Evolutionary conservation across 2,888 invertebrate genomes (phyloP), one percentile per base, ranked within the genome.

Genomic region (Drosophila anomelani): DNA sequence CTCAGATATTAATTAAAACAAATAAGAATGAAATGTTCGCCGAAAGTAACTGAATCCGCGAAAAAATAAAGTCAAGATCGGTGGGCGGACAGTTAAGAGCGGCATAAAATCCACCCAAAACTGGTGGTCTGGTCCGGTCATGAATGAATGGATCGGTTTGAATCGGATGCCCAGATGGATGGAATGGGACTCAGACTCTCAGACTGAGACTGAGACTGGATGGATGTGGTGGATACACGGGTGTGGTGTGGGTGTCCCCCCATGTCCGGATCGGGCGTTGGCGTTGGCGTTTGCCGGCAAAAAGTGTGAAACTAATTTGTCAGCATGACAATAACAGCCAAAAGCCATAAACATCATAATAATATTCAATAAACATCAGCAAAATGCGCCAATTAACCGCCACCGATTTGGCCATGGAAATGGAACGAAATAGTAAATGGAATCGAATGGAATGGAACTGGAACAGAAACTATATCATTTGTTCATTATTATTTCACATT

Each of bases 301-400:
- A 47, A 46, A 88, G 85, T 85, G 85, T 85, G 85, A 85, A 87
- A 87, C 88, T 83, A 85, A 85, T 85, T 85, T 85, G 85, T 85
- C 85, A 85, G 88, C 78, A 77, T 78, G 88, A 85, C 85, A 85
- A 87, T 87, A 87, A 87, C 76, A 75, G 83, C 80, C 75, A 74
- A 81, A 82, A 81, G 80, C 85, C 68, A 84, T 87, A 87, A 85
- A 81, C 81, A 81, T 87, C 81, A 84, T 82, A 85, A 87, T 84
- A 85, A 85, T 82, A 87, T 81, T 81, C 85, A 85, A 87, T 85
- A 85, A 85, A 87, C 85, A 87, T 87, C 80, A 85, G 70, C 79
- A 74, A 85, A 84, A 81, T 84, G 82, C 82, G 75, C 70, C 87
- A 84, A 84, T 81, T 86, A 86, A 76, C 75, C 64, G 78, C 67